phyloP scores from a whole-genome alignment of 2,113 vertebrate species.

The Carassius gibelio region DNA sequence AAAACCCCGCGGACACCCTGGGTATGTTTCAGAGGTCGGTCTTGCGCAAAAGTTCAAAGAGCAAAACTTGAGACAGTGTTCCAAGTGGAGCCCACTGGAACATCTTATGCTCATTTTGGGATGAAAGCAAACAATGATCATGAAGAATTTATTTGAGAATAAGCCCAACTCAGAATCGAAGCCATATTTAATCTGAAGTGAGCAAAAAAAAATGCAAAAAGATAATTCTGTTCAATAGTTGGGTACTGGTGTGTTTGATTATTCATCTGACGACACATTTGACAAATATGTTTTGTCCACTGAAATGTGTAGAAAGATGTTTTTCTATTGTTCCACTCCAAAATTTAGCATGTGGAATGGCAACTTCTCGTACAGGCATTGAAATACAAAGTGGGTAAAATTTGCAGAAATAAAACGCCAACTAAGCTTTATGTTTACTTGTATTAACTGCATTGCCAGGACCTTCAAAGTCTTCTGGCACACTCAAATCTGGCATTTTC shows the following conservation, averaged over 20 bases:
- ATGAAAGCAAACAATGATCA: conserved; percentile 16
- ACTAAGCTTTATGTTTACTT: not conserved
- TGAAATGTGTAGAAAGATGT: conserved; percentile 1
- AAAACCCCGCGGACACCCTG: no score
- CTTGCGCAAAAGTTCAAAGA: conserved; percentile 33
- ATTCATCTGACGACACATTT: not conserved
- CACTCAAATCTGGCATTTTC: not conserved
- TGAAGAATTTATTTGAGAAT: not conserved
- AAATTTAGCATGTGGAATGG: not conserved
- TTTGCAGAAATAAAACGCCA: not conserved
- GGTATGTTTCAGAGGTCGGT: conserved; percentile 9
- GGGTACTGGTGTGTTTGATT: not conserved
- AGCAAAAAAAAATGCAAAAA: not conserved
- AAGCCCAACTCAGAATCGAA: not conserved
- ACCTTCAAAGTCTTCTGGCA: conserved; percentile 1
- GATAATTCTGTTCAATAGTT: not conserved
- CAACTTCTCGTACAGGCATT: not conserved
- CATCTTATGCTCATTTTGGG: not conserved
- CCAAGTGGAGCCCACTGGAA: not conserved
- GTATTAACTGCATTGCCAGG: not conserved
- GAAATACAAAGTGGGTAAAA: not conserved
- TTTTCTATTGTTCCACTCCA: not conserved
- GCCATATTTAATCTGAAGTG: not conserved
- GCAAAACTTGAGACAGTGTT: conserved; percentile 7
- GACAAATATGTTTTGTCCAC: not conserved